These are phyloP conservation scores for Sterrhoptilus dennistouni DNA, from an alignment of 2,113 vertebrate species.

Conservation along the genomic window DNA sequence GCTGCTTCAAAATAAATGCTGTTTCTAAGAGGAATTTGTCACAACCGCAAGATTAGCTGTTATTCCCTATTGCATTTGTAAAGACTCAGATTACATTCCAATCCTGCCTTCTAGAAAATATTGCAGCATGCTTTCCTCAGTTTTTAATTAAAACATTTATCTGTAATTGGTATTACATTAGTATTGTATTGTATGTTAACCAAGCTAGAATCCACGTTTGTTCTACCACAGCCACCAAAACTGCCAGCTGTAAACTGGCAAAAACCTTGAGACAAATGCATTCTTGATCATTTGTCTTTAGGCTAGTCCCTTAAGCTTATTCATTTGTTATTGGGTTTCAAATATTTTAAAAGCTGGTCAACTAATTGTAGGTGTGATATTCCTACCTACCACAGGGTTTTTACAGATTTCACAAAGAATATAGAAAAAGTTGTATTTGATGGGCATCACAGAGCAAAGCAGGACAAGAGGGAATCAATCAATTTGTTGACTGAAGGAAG, in stretches of 20 bases:
- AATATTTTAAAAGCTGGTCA: background rate
- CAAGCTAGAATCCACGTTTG: background rate
- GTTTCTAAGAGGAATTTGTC: background rate
- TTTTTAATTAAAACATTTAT: constrained; percentile 67
- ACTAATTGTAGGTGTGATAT: background rate
- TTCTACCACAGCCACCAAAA: background rate
- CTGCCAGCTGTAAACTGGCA: background rate
- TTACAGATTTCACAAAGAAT: background rate
- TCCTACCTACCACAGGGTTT: background rate
- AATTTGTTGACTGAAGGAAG: background rate
- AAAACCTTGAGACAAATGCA: background rate
- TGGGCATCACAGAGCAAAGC: background rate
- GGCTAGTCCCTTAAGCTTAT: background rate
- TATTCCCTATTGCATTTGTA: background rate
- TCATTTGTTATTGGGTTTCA: background rate
- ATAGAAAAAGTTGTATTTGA: background rate
- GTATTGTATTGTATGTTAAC: background rate
- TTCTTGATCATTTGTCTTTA: background rate
- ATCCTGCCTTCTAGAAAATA: constrained; percentile 44
- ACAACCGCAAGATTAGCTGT: background rate
- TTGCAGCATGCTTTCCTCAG: constrained; percentile 24
- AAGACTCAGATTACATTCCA: constrained; percentile 33
- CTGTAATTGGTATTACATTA: constrained; percentile 37
- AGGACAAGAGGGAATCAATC: background rate
- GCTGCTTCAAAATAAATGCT: background rate